These are phyloP conservation scores for Himantopus leucocephalus DNA, from an alignment of 2,113 vertebrate genomes.

Conservation along the genomic window DNA sequence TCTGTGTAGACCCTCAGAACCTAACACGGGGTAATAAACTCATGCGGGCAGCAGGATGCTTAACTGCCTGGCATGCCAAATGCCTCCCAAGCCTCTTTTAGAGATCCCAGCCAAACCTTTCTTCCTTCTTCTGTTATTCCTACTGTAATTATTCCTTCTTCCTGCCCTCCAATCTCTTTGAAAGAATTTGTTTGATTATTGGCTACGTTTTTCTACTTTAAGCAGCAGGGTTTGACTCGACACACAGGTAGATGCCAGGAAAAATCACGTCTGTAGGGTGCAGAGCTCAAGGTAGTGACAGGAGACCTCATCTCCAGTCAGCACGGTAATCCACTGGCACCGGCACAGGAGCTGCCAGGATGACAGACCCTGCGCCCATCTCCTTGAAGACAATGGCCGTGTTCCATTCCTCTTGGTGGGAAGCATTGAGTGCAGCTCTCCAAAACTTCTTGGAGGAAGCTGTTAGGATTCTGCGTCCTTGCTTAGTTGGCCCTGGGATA, in stretches of 20 bases:
- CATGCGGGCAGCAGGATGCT: not conserved
- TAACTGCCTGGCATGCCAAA: not conserved
- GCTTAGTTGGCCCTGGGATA: not conserved
- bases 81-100: not conserved
- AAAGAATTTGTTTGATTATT: not conserved
- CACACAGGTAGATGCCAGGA: not conserved
- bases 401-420: not conserved
- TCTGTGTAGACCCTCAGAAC: not conserved
- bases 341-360: rapidly evolving
- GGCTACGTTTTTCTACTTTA: not conserved
- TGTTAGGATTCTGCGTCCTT: not conserved
- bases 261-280: not conserved
- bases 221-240: not conserved
- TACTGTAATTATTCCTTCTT: not conserved
- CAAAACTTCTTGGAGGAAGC: not conserved
- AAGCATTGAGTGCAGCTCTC: not conserved
- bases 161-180: not conserved
- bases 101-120: not conserved
- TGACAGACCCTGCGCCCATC: rapidly evolving
- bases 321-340: not conserved
- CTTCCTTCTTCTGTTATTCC: not conserved
- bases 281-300: not conserved
- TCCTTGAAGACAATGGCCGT: not conserved
- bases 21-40: not conserved
- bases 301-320: not conserved